A percentile compares a stretch with the other conserved stretches of the same genome.
Evolutionary conservation across 2,888 invertebrate genomes (phyloP).

Genomic region (Plutella xylostella): DNA sequence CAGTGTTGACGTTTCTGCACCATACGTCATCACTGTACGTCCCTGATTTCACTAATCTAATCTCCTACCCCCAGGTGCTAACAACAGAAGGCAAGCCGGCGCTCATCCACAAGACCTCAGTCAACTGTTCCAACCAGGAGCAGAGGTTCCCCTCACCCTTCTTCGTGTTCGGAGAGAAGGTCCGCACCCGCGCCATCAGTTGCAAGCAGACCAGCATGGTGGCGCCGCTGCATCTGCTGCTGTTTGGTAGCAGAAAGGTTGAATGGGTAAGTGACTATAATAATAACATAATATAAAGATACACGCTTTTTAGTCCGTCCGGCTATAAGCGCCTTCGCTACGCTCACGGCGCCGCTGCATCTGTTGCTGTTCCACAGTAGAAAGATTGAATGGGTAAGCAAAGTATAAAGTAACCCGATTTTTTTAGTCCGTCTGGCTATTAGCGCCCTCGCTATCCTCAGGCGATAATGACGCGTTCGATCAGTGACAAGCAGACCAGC

Average conservation of each 20-base stretch:
- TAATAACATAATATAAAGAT: no score
- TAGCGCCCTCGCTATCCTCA: no score
- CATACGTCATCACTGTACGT: no score
- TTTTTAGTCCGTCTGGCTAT: no score
- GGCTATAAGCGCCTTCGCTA: no score
- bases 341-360: slow-evolving; percentile 94
- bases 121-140: slow-evolving; percentile 89
- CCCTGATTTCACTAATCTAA: no score
- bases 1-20: no score
- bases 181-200: slow-evolving; percentile 93
- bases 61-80: slow-evolving; percentile 70
- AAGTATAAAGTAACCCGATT: no score
- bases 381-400: slow-evolving; percentile 81
- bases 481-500: slow-evolving; percentile 93
- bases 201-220: slow-evolving; percentile 97
- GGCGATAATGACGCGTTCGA: slow-evolving; percentile 94
- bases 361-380: slow-evolving; percentile 92
- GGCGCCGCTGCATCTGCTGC: slow-evolving; percentile 89
- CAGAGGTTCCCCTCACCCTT: slow-evolving; percentile 92
- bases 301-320: no score
- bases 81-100: slow-evolving; percentile 97
- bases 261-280: slow-evolving; percentile 77
- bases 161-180: slow-evolving; percentile 98
- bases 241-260: slow-evolving; percentile 92
- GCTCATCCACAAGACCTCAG: slow-evolving; percentile 95